phyloP scores from a whole-genome alignment of 2,113 vertebrate species.

The Prochilodus magdalenae region DNA sequence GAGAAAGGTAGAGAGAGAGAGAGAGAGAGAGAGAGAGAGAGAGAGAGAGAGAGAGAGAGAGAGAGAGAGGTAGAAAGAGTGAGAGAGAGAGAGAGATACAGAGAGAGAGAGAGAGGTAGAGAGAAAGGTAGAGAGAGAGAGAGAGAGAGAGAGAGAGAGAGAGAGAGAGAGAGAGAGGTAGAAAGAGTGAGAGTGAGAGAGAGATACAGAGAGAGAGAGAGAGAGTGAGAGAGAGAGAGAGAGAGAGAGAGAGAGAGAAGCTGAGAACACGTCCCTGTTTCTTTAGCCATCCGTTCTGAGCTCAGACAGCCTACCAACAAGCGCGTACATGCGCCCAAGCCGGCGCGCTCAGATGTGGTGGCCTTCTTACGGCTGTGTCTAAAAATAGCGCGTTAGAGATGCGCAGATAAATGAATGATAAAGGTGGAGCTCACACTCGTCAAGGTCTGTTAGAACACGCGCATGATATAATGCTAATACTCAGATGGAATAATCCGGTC shows the following conservation, averaged over 20 bases:
- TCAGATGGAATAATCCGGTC: background rate
- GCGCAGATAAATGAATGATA: constrained; percentile 74
- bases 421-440: constrained; percentile 48
- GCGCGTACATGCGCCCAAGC: background rate
- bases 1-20: background rate
- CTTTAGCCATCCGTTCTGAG: background rate
- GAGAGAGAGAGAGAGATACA: too few species aligned
- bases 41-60: too few species aligned
- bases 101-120: too few species aligned
- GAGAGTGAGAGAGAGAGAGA: background rate
- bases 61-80: too few species aligned
- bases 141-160: too few species aligned
- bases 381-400: constrained; percentile 72
- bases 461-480: background rate
- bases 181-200: too few species aligned
- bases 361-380: constrained; percentile 60
- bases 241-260: background rate
- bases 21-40: too few species aligned
- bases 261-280: background rate
- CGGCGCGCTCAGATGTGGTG: constrained; percentile 23
- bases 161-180: too few species aligned
- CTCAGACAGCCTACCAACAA: background rate
- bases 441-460: constrained; percentile 1
- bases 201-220: background rate
- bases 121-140: too few species aligned